Conservation (phyloP, 2,888 invertebrate genomes). For the Drosophila longiperda region DNA sequence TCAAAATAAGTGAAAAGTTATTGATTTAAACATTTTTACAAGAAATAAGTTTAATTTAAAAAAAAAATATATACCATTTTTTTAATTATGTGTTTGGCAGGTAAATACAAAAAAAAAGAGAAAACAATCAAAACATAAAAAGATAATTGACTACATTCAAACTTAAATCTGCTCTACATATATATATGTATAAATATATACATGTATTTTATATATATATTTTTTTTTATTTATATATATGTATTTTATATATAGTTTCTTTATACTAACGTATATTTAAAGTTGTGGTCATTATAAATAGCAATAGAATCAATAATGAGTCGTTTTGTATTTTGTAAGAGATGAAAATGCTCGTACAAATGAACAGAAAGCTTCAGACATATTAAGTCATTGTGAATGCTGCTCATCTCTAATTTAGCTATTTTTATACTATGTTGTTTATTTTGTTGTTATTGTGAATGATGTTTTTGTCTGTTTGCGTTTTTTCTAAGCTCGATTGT, state of each 20-base stretch:
- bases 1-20: background rate
- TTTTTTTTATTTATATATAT: no score
- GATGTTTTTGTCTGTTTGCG: slow-evolving; percentile 23
- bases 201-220: no score
- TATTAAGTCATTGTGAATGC: slow-evolving; percentile 17
- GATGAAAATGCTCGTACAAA: background rate
- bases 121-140: background rate
- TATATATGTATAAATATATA: no score
- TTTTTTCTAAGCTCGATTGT: slow-evolving; percentile 33
- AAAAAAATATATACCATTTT: background rate
- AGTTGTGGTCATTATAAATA: background rate
- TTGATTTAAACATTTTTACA: background rate
- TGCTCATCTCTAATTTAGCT: slow-evolving; percentile 40
- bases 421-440: slow-evolving; percentile 1
- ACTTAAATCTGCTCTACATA: background rate
- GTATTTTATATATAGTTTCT: no score
- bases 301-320: background rate
- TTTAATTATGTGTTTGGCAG: background rate
- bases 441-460: slow-evolving; percentile 17
- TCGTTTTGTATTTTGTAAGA: background rate
- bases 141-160: background rate
- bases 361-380: background rate
- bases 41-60: background rate
- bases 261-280: background rate
- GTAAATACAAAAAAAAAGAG: background rate